These are phyloP conservation scores for Dendrolimus kikuchii DNA, from an alignment of 1,140 invertebrate genomes.

Conservation along the genomic window DNA sequence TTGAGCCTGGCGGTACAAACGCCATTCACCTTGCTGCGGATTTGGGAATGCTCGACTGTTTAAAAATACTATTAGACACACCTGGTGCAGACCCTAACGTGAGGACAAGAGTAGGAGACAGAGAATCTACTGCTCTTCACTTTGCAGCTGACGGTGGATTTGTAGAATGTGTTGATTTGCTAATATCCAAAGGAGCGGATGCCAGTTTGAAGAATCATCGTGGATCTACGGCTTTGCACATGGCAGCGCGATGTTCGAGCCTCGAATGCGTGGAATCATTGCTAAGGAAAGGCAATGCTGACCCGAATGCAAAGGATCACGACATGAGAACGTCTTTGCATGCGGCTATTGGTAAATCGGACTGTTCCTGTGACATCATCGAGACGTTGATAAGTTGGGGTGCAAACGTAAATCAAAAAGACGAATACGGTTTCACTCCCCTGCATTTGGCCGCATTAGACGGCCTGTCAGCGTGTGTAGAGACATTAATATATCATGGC, in stretches of 20 bases:
- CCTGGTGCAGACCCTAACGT: conserved; percentile 75
- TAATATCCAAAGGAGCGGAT: conserved; percentile 82
- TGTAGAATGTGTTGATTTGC: conserved; percentile 79
- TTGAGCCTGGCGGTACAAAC: conserved; percentile 80
- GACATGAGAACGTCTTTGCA: conserved; percentile 85
- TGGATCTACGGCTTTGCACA: conserved; percentile 84
- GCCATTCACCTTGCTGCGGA: conserved; percentile 85
- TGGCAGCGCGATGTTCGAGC: conserved; percentile 83
- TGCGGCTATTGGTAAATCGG: conserved; percentile 83
- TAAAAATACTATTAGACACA: conserved; percentile 79
- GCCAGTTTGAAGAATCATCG: conserved; percentile 80
- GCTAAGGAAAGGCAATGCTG: conserved; percentile 79
- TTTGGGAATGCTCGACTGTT: conserved; percentile 79
- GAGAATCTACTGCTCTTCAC: conserved; percentile 84
- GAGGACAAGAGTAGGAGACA: conserved; percentile 77
- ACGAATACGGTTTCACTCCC: conserved; percentile 91
- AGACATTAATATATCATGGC: conserved; percentile 86
- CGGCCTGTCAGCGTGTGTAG: conserved; percentile 87
- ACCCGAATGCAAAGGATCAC: conserved; percentile 83
- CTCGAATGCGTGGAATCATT: conserved; percentile 84
- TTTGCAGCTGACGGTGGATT: conserved; percentile 86
- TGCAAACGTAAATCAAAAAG: conserved; percentile 87
- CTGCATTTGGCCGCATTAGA: conserved; percentile 90
- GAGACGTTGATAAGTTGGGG: conserved; percentile 83
- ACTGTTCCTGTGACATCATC: conserved; percentile 82